These are phyloP conservation scores for Eretmocerus hayati DNA, from an alignment of 2,888 invertebrate species.

Conservation along the genomic window DNA sequence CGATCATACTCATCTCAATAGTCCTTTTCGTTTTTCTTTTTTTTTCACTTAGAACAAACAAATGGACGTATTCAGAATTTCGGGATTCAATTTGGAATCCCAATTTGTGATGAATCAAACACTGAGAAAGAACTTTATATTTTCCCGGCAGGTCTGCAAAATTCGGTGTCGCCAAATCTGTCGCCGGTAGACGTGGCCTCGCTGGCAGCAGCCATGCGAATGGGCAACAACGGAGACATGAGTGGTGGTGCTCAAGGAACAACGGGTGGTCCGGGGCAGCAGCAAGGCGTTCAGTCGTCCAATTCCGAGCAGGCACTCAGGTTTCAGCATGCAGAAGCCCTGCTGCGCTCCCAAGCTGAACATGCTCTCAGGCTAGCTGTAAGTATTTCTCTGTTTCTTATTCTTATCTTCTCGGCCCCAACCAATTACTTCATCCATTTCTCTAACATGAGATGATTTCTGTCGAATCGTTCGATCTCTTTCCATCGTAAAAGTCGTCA, in stretches of 20 bases:
- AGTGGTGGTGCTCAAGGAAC: constrained; percentile 40
- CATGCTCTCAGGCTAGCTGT: constrained; percentile 77
- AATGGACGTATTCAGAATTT: too few species aligned
- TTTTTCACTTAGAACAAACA: too few species aligned
- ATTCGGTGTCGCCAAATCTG: constrained; percentile 44
- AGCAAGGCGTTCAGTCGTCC: constrained; percentile 40
- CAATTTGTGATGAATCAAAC: too few species aligned
- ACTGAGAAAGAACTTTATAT: too few species aligned
- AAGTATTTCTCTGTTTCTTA: constrained; percentile 7
- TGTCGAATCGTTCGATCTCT: neutral
- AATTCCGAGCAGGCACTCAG: constrained; percentile 53
- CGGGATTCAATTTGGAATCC: too few species aligned
- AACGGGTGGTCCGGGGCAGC: constrained; percentile 35
- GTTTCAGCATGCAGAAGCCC: constrained; percentile 70
- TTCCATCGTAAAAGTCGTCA: too few species aligned
- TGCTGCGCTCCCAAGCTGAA: constrained; percentile 78
- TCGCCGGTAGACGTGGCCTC: constrained; percentile 45
- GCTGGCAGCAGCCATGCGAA: constrained; percentile 44
- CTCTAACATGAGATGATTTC: neutral
- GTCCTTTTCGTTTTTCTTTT: too few species aligned
- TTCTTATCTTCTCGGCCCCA: neutral
- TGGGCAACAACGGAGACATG: constrained; percentile 49
- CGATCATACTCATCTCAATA: too few species aligned
- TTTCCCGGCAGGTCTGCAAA: constrained; percentile 40
- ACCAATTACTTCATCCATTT: neutral